Percentiles rank a stretch among this genome's conserved stretches.
Conservation (phyloP, 2,888 invertebrate species). For the Sicus ferrugineus region DNA sequence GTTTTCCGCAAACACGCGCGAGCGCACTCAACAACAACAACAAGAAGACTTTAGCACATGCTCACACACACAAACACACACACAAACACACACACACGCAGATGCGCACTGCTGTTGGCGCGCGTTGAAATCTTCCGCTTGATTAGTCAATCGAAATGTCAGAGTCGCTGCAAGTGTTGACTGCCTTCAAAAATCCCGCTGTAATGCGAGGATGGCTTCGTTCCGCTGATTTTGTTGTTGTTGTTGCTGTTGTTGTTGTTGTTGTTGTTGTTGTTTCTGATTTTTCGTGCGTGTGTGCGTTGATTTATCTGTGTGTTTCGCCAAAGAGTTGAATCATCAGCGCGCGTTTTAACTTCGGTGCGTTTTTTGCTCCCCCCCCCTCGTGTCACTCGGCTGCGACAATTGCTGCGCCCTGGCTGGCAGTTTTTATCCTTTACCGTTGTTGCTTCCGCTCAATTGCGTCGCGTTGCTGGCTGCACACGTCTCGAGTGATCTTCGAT, state of each 20-base stretch:
- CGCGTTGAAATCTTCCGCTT: conserved; percentile 55
- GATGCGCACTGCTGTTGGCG: conserved; percentile 18
- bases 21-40: conserved; percentile 36
- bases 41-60: neutral
- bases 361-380: conserved; percentile 1
- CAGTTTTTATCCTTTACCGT: conserved; percentile 25
- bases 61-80: conserved; percentile 27
- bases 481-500: conserved; percentile 30
- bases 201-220: neutral
- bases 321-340: conserved; percentile 45
- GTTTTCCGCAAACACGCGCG: conserved; percentile 24
- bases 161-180: conserved; percentile 46
- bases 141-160: no score
- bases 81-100: neutral
- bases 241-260: conserved; percentile 5
- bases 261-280: conserved; percentile 45
- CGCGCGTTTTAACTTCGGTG: conserved; percentile 37
- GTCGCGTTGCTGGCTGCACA: conserved; percentile 55
- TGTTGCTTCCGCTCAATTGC: conserved; percentile 54
- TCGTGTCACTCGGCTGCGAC: neutral
- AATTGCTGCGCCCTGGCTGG: conserved; percentile 13
- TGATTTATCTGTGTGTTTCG: neutral
- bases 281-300: conserved; percentile 28
- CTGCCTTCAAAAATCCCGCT: neutral
- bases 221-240: neutral